Percentiles rank a stretch among this genome's conserved stretches.
Evolutionary conservation across 2,888 invertebrate genomes (phyloP).

Genomic region (Nephrocerus scutellatus): DNA sequence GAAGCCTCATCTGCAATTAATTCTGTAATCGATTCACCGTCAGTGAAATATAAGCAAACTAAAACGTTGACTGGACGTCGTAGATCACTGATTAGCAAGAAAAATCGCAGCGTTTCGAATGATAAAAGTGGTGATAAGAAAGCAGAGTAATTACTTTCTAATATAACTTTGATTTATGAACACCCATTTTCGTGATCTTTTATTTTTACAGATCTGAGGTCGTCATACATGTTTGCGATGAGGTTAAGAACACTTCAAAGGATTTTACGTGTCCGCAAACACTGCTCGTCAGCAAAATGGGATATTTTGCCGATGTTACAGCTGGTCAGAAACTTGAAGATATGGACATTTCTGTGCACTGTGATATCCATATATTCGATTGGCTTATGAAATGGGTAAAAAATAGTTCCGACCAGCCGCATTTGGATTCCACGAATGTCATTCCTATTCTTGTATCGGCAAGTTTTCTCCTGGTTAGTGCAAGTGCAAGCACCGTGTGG

Average conservation of each 20-base stretch:
- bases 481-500: no score
- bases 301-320: constrained; percentile 87
- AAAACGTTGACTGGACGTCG: no score
- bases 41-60: no score
- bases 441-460: constrained; percentile 91
- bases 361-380: constrained; percentile 91
- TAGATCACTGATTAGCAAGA: no score
- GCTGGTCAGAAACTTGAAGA: constrained; percentile 76
- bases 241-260: constrained; percentile 80
- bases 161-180: no score
- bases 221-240: constrained; percentile 92
- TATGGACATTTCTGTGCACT: constrained; percentile 95
- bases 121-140: no score
- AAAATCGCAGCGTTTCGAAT: no score
- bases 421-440: constrained; percentile 74
- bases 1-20: no score
- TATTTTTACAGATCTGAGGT: constrained; percentile 61
- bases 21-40: no score
- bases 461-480: constrained; percentile 68
- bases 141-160: no score
- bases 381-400: constrained; percentile 98
- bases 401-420: constrained; percentile 58
- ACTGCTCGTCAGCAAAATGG: constrained; percentile 84
- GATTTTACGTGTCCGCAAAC: constrained; percentile 86
- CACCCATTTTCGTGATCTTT: not conserved